phyloP scores from a whole-genome alignment of 1,140 invertebrate genomes.

The Drosophila simulans region DNA sequence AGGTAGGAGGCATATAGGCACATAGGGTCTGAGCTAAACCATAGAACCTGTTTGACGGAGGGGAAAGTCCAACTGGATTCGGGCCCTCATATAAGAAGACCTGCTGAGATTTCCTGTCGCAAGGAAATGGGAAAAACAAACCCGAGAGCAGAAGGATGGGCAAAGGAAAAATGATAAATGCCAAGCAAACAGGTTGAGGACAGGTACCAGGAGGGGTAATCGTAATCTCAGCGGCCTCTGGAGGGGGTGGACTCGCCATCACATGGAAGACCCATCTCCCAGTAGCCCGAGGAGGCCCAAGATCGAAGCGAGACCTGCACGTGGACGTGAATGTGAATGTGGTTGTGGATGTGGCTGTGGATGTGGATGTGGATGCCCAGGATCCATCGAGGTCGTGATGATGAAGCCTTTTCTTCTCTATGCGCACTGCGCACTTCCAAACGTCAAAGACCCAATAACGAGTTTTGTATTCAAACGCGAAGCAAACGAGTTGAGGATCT shows the following conservation, averaged over 20 bases:
- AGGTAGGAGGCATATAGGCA: conserved; percentile 21
- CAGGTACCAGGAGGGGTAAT: conserved; percentile 53
- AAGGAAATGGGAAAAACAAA: conserved; percentile 76
- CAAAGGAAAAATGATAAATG: conserved; percentile 75
- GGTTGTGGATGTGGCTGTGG: not conserved
- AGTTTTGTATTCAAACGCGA: conserved; percentile 60
- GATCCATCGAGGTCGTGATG: conserved; percentile 31
- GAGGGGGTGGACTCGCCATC: conserved; percentile 7
- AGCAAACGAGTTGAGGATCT: conserved; percentile 69
- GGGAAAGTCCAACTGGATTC: conserved; percentile 78
- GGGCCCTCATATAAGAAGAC: conserved; percentile 52
- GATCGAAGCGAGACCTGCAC: conserved; percentile 70
- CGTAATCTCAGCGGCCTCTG: not conserved
- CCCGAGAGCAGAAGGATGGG: conserved; percentile 40
- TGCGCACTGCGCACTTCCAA: conserved; percentile 58
- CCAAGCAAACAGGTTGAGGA: conserved; percentile 72
- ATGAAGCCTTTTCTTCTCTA: conserved; percentile 63
- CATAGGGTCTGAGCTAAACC: conserved; percentile 24
- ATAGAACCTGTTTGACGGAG: conserved; percentile 77
- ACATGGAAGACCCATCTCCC: conserved; percentile 26
- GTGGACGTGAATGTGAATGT: conserved; percentile 29
- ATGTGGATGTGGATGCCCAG: conserved; percentile 6
- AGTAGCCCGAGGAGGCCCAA: conserved; percentile 52
- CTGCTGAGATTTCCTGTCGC: conserved; percentile 70
- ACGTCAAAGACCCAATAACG: conserved; percentile 67